Conservation (phyloP, 2,797 vertebrate genomes). For the Limosa lapponica region DNA sequence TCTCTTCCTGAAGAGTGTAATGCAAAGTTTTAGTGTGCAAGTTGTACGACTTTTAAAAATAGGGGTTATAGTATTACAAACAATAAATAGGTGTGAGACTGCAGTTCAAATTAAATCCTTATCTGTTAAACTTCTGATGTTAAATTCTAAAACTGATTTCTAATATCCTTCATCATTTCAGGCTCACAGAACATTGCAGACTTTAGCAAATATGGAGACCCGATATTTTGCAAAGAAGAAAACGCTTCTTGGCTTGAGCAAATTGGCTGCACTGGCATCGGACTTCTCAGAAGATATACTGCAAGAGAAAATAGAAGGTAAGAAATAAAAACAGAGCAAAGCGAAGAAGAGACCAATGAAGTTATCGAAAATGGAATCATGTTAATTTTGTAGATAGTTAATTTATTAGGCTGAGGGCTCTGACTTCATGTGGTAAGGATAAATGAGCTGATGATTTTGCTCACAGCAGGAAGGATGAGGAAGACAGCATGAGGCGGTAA, state of each 20-base stretch:
- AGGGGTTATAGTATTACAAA: background rate
- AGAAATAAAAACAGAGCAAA: background rate
- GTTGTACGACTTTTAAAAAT: background rate
- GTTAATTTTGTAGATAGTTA: background rate
- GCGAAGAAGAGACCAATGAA: background rate
- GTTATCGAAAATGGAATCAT: background rate
- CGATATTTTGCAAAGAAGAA: constrained; percentile 96
- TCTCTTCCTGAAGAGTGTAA: background rate
- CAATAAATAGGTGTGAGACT: background rate
- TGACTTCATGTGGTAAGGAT: background rate
- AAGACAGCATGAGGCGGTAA: background rate
- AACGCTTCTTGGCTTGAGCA: constrained; percentile 96
- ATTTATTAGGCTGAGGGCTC: background rate
- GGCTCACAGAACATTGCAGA: constrained; percentile 90
- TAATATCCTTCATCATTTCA: constrained; percentile 44
- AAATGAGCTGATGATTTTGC: background rate
- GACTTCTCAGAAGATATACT: constrained; percentile 83
- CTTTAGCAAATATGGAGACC: constrained; percentile 88
- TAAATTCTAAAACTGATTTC: background rate
- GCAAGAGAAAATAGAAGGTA: constrained; percentile 89
- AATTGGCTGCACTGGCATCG: constrained; percentile 89
- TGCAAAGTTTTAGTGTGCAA: background rate
- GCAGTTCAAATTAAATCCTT: background rate
- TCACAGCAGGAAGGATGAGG: background rate
- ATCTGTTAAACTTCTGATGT: background rate